Evolutionary conservation across 2,888 invertebrate genomes (phyloP), one percentile per base, ranked within the genome.

Genomic region (Oxytorus armatus): DNA sequence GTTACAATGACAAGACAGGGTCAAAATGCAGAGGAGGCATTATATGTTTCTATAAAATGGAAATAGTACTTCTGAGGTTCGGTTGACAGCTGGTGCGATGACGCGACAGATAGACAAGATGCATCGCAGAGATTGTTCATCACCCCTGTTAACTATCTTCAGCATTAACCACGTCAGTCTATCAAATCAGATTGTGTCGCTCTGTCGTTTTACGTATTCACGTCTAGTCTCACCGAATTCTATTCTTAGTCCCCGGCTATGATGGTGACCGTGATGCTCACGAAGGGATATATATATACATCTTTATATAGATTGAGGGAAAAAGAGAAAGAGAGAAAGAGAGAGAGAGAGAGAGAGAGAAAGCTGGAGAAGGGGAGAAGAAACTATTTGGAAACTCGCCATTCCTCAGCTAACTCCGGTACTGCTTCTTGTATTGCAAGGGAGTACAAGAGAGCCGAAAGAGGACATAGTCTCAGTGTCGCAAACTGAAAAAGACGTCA

Each of bases 41-140:
- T 86, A 85, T 86, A 86, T 86, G 87, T 85, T 85, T 85, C 86
- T 86, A n/a, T n/a, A n/a, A 87, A 87, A 88, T 86, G 87, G 25
- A 25, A 66, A 68, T 39, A 53, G 51, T 39, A 78, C 16, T 23
- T 7, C 82, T 82, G 82, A 84, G 79, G 84, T 85, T 84, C 83
- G 84, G 82, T 84, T 81, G 86, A 86, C 87, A 87, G 87, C 86
- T 86, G 86, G 85, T 87, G 82, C 42, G 23, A 68, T 23, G 16
- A 36, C 42, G 21, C 29, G 57, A 59, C 57, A 61, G 51, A 29
- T 44, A 33, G 68, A 68, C 47, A 36, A 66, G 68, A 49, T n/a
- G 44, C 21, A 73, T 44, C 18, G 44, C 68, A 63, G 61, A 68
- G 59, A 78, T 69, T 78, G 78, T 78, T 74, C 61, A 74, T 73